phyloP scores from a whole-genome alignment of 2,888 invertebrate species.

The Pardosa pseudoannulata region DNA sequence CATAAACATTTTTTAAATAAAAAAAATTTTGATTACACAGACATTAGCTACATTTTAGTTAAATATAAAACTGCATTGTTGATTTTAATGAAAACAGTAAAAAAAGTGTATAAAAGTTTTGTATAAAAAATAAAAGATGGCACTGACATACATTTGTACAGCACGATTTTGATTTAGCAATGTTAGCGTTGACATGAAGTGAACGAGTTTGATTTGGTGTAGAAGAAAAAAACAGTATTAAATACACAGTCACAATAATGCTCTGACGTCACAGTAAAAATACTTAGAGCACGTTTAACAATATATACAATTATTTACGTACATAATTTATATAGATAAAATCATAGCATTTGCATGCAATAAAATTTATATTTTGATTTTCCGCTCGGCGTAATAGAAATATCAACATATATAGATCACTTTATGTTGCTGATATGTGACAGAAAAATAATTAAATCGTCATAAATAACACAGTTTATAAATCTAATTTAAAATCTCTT shows the following conservation, averaged over 20 bases:
- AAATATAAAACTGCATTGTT: conserved; percentile 9
- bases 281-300: not conserved
- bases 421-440: no score
- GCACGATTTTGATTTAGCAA: conserved; percentile 2
- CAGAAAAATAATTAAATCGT: no score
- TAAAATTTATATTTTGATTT: not conserved
- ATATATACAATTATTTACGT: not conserved
- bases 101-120: conserved; percentile 34
- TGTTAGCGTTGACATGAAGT: no score
- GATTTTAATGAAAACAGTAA: conserved; percentile 34
- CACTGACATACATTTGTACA: conserved; percentile 62
- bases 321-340: not conserved
- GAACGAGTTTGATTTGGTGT: no score
- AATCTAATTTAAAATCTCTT: no score
- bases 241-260: no score
- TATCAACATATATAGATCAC: no score
- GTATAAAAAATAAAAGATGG: conserved; percentile 69
- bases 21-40: not conserved
- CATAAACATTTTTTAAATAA: no score
- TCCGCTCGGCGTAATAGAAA: not conserved
- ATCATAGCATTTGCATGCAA: not conserved
- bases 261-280: no score
- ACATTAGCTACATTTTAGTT: not conserved
- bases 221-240: no score
- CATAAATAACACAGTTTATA: no score